Conservation (phyloP, 2,113 vertebrate species). For the Heterocephalus glaber region DNA sequence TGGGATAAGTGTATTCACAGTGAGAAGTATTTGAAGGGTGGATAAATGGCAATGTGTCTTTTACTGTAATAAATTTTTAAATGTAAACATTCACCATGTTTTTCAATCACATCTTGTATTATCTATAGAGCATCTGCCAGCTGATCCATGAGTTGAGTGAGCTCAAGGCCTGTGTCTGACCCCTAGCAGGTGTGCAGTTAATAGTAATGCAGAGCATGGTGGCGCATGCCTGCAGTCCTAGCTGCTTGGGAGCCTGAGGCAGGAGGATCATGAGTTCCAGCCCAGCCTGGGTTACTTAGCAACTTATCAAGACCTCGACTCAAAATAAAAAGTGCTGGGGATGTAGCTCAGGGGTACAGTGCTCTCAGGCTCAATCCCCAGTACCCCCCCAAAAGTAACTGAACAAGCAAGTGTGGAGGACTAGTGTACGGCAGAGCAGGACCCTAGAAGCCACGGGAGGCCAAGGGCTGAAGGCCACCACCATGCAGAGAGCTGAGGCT, state of each 20-base stretch:
- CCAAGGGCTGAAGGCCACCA: accelerated
- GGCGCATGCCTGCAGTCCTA: not conserved
- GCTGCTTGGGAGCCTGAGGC: not conserved
- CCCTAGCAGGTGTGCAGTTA: not conserved
- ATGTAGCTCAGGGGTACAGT: not conserved
- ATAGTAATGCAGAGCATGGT: not conserved
- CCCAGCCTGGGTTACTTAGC: not conserved
- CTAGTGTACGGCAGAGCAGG: accelerated
- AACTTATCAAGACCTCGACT: not conserved
- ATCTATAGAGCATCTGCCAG: accelerated
- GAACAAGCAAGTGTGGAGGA: accelerated
- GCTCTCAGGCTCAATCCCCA: not conserved
- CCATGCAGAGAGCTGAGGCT: not conserved
- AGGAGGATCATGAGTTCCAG: not conserved
- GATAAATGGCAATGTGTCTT: not conserved
- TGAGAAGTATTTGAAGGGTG: not conserved
- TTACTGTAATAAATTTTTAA: not conserved
- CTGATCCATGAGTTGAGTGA: accelerated
- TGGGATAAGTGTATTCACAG: not conserved
- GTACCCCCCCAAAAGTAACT: not conserved
- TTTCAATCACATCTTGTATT: not conserved
- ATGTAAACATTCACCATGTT: not conserved
- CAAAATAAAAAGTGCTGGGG: no score
- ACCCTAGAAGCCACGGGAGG: not conserved
- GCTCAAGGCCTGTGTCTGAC: not conserved